A percentile compares a stretch with the other conserved stretches of the same genome.
Evolutionary conservation across 2,888 invertebrate species (phyloP).

Genomic region (Mimas tiliae): DNA sequence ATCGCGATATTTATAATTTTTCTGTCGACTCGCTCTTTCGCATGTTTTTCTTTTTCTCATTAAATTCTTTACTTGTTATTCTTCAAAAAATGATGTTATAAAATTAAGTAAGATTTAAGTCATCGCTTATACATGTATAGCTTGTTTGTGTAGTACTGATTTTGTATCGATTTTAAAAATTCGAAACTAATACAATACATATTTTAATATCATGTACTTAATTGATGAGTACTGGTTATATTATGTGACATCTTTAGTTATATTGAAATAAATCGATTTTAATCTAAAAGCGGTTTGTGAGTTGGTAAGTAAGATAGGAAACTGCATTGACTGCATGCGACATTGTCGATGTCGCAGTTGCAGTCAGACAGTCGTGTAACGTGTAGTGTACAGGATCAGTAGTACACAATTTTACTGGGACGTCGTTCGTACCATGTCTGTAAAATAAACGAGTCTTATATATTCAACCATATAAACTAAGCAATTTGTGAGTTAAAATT

Average conservation of each 20-base stretch:
- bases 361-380: not conserved
- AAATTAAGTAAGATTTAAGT: conserved; percentile 22
- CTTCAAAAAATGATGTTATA: conserved; percentile 21
- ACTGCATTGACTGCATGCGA: not conserved
- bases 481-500: conserved; percentile 22
- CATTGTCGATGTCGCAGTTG: not conserved
- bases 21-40: conserved; percentile 13
- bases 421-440: conserved; percentile 17
- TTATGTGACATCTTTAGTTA: conserved; percentile 2
- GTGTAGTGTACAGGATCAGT: conserved; percentile 16
- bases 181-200: conserved; percentile 9
- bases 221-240: conserved; percentile 12
- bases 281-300: no score
- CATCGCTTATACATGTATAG: conserved; percentile 25
- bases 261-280: not conserved
- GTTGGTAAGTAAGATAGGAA: not conserved
- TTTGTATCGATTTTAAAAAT: conserved; percentile 23
- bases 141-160: conserved; percentile 25
- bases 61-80: conserved; percentile 16
- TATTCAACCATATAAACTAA: conserved; percentile 19
- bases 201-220: conserved; percentile 21
- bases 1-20: conserved; percentile 20
- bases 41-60: conserved; percentile 7
- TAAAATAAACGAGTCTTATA: conserved; percentile 22
- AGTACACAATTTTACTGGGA: conserved; percentile 21